phyloP scores from a whole-genome alignment of 2,797 vertebrate genomes.

The Monodelphis domestica region DNA sequence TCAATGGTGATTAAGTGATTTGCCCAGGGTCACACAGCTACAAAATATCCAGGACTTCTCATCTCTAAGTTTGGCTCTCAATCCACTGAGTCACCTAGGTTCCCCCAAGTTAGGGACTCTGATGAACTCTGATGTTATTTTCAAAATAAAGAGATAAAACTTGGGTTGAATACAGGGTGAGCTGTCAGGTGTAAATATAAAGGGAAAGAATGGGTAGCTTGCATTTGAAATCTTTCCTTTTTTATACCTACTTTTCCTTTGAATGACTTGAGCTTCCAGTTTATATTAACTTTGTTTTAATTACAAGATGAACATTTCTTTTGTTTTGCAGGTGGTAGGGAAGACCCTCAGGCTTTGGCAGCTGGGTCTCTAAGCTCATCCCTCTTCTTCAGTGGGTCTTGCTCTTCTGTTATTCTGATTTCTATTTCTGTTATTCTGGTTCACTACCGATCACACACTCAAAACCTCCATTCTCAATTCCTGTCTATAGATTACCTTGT shows the following conservation, averaged over 20 bases:
- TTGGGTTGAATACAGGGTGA: conserved; percentile 49
- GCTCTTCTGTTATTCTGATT: not conserved
- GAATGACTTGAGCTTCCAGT: conserved; percentile 15
- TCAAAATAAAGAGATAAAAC: conserved; percentile 59
- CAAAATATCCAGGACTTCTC: too few species aligned
- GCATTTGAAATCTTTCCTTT: conserved; percentile 57
- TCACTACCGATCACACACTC: not conserved
- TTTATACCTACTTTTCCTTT: not conserved
- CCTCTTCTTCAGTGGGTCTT: conserved; percentile 9
- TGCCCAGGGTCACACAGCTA: too few species aligned
- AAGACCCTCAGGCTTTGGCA: conserved; percentile 4
- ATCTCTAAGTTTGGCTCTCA: too few species aligned
- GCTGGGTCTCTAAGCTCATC: not conserved
- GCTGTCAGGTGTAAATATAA: too few species aligned
- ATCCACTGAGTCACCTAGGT: too few species aligned
- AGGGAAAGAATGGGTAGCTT: too few species aligned
- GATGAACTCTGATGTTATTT: conserved; percentile 30
- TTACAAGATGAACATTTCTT: not conserved
- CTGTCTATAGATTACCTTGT: not conserved
- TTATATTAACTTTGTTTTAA: not conserved
- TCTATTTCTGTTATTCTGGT: not conserved
- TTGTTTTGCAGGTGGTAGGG: conserved; percentile 2
- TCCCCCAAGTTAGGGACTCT: too few species aligned
- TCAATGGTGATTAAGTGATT: too few species aligned
- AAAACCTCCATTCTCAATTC: not conserved